A percentile compares a stretch with the other conserved stretches of the same genome.
Conservation (phyloP, 1,140 invertebrate genomes). For the Philotrypesis tridentata region DNA sequence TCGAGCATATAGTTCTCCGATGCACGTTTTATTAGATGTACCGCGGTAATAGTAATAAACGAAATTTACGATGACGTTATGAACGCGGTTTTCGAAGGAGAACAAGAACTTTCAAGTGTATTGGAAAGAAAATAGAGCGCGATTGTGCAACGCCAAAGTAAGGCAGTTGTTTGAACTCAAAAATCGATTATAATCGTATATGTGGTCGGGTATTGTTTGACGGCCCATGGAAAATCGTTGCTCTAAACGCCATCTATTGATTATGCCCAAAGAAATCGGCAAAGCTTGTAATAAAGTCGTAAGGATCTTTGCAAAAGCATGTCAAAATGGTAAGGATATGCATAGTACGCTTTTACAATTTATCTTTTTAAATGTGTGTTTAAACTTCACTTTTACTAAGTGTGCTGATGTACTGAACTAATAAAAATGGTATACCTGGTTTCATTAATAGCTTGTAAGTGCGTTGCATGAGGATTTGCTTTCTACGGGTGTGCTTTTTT, state of each 20-base stretch:
- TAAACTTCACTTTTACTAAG: neutral
- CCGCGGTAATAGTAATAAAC: no score
- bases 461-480: neutral
- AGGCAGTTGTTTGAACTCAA: no score
- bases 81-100: no score
- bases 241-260: constrained; percentile 37
- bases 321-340: no score
- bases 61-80: no score
- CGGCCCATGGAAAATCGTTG: neutral
- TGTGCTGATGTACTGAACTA: neutral
- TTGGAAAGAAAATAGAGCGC: no score
- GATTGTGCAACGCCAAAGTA: no score
- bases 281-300: neutral
- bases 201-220: neutral
- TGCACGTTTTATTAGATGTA: no score
- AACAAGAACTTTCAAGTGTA: no score
- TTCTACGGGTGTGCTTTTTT: neutral
- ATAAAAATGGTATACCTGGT: neutral
- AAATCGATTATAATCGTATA: no score
- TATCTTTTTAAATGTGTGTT: neutral
- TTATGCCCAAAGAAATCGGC: neutral
- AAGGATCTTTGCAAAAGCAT: no score
- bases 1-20: no score
- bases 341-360: neutral
- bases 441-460: neutral